Evolutionary conservation across 2,888 invertebrate genomes (phyloP).

Genomic region (Tetramorium bicarinatum): DNA sequence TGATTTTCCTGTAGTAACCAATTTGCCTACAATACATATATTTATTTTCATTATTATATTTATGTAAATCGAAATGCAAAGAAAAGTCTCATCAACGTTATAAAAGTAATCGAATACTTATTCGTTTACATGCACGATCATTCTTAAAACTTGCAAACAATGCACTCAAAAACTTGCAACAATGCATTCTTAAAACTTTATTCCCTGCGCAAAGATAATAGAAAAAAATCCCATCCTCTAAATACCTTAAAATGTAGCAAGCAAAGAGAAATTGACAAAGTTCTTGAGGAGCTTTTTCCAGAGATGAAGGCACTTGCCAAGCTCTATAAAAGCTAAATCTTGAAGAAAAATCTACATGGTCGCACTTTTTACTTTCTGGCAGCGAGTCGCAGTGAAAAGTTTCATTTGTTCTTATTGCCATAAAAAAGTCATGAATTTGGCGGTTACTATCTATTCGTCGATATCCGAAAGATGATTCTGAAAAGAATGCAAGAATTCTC

Average conservation of each 20-base stretch:
- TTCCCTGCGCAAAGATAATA: not conserved
- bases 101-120: not conserved
- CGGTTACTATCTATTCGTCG: constrained; percentile 16
- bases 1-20: too few species aligned
- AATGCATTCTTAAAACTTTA: not conserved
- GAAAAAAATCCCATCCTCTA: not conserved
- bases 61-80: not conserved
- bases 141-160: not conserved
- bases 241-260: constrained; percentile 10
- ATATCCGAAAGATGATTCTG: constrained; percentile 13
- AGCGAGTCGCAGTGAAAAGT: constrained; percentile 2
- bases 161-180: not conserved
- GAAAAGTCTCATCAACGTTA: not conserved
- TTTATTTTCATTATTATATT: constrained; percentile 14
- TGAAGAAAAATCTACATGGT: constrained; percentile 33
- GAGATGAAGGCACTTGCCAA: not conserved
- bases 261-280: constrained; percentile 7
- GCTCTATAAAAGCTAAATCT: constrained; percentile 26
- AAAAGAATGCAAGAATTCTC: not conserved
- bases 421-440: constrained; percentile 16
- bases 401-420: constrained; percentile 6
- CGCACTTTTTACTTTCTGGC: not conserved
- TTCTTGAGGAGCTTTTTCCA: constrained; percentile 12
- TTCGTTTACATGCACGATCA: not conserved
- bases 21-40: too few species aligned